Percentiles rank a stretch among this genome's conserved stretches.
Evolutionary conservation across 1,140 invertebrate genomes (phyloP).

Genomic region (Aphelinus atriplicis): DNA sequence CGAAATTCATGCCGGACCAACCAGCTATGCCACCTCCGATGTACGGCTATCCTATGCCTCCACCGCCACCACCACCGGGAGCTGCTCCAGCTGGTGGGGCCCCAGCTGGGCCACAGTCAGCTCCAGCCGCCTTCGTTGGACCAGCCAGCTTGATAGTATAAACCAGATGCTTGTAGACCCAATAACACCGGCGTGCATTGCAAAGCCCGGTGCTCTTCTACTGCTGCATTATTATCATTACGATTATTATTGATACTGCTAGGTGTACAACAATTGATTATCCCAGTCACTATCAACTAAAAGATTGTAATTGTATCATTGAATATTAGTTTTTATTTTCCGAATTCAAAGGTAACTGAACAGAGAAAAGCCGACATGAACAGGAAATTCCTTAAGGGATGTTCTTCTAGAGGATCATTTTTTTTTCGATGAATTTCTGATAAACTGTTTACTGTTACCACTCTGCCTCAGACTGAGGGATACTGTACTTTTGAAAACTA

Average conservation of each 20-base stretch:
- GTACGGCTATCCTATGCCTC: conserved; percentile 59
- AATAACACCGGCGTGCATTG: neutral
- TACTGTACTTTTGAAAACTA: too few relatives aligned
- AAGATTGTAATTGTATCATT: too few relatives aligned
- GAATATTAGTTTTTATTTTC: too few relatives aligned
- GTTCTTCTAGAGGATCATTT: too few relatives aligned
- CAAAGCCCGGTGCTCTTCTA: neutral
- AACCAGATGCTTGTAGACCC: neutral
- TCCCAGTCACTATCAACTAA: too few relatives aligned
- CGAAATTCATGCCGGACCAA: conserved; percentile 67
- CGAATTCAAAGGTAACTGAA: too few relatives aligned
- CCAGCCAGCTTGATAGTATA: conserved; percentile 26
- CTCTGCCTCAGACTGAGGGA: too few relatives aligned
- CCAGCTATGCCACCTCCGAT: conserved; percentile 58
- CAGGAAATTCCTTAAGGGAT: too few relatives aligned
- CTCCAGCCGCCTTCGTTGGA: conserved; percentile 46
- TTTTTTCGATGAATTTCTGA: too few relatives aligned
- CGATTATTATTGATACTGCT: neutral
- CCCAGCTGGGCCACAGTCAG: conserved; percentile 21
- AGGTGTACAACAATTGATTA: too few relatives aligned
- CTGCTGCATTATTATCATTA: neutral
- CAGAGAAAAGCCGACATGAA: too few relatives aligned
- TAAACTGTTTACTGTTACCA: too few relatives aligned
- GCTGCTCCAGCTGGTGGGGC: conserved; percentile 37
- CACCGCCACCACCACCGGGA: conserved; percentile 47